Evolutionary conservation across 2,113 vertebrate species (phyloP).

Genomic region (Hemiscyllium ocellatum): DNA sequence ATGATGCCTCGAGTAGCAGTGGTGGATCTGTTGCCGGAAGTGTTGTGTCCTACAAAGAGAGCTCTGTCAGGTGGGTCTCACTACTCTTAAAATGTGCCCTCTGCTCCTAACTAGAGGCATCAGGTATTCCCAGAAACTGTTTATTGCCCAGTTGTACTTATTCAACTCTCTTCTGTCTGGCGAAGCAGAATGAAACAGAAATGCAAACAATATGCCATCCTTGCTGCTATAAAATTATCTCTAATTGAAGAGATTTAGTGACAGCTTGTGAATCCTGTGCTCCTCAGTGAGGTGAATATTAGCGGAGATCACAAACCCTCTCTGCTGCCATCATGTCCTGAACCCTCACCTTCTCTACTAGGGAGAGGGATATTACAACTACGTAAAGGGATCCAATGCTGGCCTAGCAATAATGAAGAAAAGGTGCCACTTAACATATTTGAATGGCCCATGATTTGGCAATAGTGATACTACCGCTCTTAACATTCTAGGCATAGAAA

Average conservation of each 20-base stretch:
- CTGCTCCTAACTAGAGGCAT: background rate
- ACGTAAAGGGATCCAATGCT: no score
- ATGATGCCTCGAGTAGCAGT: conserved; percentile 58
- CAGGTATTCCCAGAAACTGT: background rate
- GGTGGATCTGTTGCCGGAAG: conserved; percentile 45
- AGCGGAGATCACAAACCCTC: background rate
- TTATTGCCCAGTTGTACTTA: background rate
- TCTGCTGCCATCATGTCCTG: no score
- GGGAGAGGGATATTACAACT: no score
- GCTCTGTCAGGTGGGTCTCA: conserved; percentile 58
- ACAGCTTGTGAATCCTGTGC: background rate
- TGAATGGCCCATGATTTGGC: no score
- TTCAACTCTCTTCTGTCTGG: background rate
- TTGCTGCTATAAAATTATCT: background rate
- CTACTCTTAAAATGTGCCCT: background rate
- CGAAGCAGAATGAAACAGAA: background rate
- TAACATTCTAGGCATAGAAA: no score
- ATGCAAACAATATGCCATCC: background rate
- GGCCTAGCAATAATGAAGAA: no score
- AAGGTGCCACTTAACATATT: no score
- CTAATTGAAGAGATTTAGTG: background rate
- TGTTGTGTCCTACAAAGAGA: conserved; percentile 54
- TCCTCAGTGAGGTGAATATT: background rate
- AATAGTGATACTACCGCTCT: no score
- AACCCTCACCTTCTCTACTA: no score